A percentile compares a stretch with the other conserved stretches of the same genome.
These are phyloP conservation scores for Epistrophe grossulariae DNA, from an alignment of 2,888 invertebrate genomes.

Conservation along the genomic window DNA sequence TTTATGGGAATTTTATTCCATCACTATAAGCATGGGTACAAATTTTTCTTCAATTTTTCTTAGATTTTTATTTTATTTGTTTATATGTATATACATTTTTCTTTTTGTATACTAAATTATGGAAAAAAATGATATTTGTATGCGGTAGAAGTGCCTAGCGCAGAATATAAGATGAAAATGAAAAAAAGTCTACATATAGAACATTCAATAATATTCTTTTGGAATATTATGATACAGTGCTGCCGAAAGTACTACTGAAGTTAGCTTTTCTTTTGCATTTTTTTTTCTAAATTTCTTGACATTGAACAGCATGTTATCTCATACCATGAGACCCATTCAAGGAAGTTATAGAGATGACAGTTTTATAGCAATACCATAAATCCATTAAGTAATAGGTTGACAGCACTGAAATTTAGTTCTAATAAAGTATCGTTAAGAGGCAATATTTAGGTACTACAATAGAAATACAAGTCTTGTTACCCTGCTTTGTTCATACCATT, in stretches of 20 bases:
- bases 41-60: slow-evolving; percentile 55
- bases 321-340: too few relatives aligned
- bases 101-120: not conserved
- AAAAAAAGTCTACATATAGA: slow-evolving; percentile 47
- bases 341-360: too few relatives aligned
- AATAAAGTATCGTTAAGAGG: too few relatives aligned
- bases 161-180: slow-evolving; percentile 7
- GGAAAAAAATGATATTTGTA: slow-evolving; percentile 65
- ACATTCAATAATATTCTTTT: slow-evolving; percentile 11
- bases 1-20: slow-evolving; percentile 71
- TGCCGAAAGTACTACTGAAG: not conserved
- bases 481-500: too few relatives aligned
- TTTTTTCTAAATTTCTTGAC: too few relatives aligned
- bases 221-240: not conserved
- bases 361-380: too few relatives aligned
- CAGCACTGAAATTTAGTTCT: too few relatives aligned
- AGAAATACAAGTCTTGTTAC: too few relatives aligned
- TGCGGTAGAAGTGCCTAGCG: slow-evolving; percentile 21
- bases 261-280: not conserved
- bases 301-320: too few relatives aligned
- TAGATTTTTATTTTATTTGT: not conserved
- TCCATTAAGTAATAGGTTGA: too few relatives aligned
- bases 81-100: not conserved
- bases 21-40: slow-evolving; percentile 42
- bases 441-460: too few relatives aligned